Conservation (phyloP, 1,140 invertebrate species). For the Trichonephila clavipes region DNA sequence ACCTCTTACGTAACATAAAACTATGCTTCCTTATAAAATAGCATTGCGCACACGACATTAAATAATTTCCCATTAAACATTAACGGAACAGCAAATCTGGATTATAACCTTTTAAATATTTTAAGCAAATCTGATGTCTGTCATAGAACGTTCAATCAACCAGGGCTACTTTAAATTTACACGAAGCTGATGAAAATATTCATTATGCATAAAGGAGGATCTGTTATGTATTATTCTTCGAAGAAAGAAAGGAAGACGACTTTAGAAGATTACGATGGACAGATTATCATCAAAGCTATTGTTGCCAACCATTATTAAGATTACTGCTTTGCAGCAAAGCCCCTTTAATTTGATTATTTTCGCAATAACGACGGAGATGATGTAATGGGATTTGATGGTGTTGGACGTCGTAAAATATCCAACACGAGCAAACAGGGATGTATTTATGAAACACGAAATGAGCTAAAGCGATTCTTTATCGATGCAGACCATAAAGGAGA, state of each 20-base stretch:
- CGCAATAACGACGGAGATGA: not conserved
- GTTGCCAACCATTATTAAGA: not conserved
- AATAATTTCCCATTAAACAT: too few species aligned
- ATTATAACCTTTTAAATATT: not conserved
- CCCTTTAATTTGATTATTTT: slow-evolving; percentile 14
- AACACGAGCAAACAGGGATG: not conserved
- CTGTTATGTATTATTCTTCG: not conserved
- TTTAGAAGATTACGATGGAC: not conserved
- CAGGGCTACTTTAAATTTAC: not conserved
- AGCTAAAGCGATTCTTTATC: not conserved
- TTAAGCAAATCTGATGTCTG: not conserved
- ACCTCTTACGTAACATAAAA: too few species aligned
- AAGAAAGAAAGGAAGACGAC: not conserved
- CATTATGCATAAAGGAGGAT: not conserved
- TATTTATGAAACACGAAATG: slow-evolving; percentile 3
- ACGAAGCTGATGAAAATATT: not conserved
- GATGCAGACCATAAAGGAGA: not conserved
- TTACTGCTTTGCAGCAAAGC: not conserved
- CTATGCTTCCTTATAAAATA: too few species aligned
- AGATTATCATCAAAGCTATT: not conserved
- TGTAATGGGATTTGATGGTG: slow-evolving; percentile 13
- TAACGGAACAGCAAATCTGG: not conserved
- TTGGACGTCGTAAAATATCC: not conserved
- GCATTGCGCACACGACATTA: too few species aligned
- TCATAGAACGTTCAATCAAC: not conserved